Base-by-base conservation (phyloP, 2,113 vertebrate species). In the Plecotus auritus region DNA sequence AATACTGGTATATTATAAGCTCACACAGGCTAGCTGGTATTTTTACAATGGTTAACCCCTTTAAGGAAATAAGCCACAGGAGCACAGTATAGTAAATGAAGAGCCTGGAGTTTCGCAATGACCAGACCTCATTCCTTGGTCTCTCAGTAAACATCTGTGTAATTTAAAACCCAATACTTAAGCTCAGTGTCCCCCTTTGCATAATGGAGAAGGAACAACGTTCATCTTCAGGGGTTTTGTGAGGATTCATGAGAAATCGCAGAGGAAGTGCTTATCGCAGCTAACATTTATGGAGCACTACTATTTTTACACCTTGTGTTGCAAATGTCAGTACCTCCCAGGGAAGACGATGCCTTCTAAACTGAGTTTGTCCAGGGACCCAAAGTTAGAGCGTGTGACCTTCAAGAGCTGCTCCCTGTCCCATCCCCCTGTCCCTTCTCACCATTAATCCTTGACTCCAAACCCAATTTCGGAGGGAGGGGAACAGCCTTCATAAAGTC, bases 301-400 rank as follows among this genome's bases (percentile, higher is more conserved):
- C 93, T 97, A 95, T 91, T 96, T 97, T 97, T 94, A 95, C 11
- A 81, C 51, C 56, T 90, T 77, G 61, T 81, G 76, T 95, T 96
- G 73, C 78, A 95, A 97, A 96, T 95, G 90, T 96, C 96, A 97
- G 69, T 91, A 88, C 74, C 82, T 97, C 92, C 88, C 72, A 95
- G 88, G 83, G 66, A 96, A 92, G 96, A 95, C 85, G 86, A 90
- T 86, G 56, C 70, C 85, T 94, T 78, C 91, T 95, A 95, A 93
- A 91, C 28, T 77, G 88, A 73, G 61, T 89, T 91, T 96, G 94
- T 94, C 92, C 83, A 56, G 84, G 85, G 88, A 96, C 92, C 93
- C 92, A 90, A 84, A 95, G 74, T 67, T 92, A 85, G 74, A 93
- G 42, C 82, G 76, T 85, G 45, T 97, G 91, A 97, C 95, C 95